Percentiles rank a stretch among this genome's conserved stretches.
Evolutionary conservation across 2,113 vertebrate genomes (phyloP).

Genomic region (Esox niger): DNA sequence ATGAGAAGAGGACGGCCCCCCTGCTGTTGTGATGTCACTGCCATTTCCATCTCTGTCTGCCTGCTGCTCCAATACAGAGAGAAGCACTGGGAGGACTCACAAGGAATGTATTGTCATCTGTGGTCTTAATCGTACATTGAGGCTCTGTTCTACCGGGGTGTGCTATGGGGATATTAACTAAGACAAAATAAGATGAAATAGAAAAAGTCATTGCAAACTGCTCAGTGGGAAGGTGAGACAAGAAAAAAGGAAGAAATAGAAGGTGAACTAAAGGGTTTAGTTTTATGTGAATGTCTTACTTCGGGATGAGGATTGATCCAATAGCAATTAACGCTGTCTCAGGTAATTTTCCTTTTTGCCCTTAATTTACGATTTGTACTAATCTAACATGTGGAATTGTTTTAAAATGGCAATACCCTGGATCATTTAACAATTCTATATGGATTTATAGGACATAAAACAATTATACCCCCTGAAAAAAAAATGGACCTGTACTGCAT

Average conservation of each 20-base stretch:
- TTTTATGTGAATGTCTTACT: too few species aligned
- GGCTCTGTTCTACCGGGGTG: background rate
- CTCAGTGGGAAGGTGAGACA: background rate
- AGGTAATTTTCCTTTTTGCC: too few species aligned
- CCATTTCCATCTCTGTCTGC: slow-evolving; percentile 33
- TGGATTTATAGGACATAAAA: too few species aligned
- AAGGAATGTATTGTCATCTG: slow-evolving; percentile 12
- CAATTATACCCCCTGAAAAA: too few species aligned
- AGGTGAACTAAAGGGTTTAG: slow-evolving; percentile 6
- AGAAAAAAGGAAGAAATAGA: slow-evolving; percentile 26
- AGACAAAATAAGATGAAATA: background rate
- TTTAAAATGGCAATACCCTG: too few species aligned
- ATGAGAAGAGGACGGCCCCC: slow-evolving; percentile 35
- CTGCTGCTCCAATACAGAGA: background rate
- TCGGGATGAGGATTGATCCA: too few species aligned
- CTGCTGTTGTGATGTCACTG: slow-evolving; percentile 25
- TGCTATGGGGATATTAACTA: too few species aligned
- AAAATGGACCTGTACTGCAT: too few species aligned
- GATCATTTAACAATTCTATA: too few species aligned
- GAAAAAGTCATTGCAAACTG: background rate
- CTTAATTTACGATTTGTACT: too few species aligned
- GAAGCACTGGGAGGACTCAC: background rate
- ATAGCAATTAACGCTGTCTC: too few species aligned
- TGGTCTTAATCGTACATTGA: background rate
- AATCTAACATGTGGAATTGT: too few species aligned